Evolutionary conservation across 2,888 invertebrate species (phyloP).

Genomic region (Ceramica pisi): DNA sequence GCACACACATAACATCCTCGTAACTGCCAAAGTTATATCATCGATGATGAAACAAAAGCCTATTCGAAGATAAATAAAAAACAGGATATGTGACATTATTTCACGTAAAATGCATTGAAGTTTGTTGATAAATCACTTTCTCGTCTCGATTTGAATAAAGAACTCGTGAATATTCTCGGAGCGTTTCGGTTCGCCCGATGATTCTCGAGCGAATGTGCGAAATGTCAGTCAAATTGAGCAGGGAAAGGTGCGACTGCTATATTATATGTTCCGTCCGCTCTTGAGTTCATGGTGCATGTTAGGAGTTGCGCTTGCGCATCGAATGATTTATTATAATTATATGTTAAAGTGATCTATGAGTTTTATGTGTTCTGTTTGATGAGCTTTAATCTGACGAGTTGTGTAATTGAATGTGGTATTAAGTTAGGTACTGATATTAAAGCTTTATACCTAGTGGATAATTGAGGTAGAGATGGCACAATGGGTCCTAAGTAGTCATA

Average conservation of each 20-base stretch:
- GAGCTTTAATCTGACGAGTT: background rate
- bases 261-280: constrained; percentile 11
- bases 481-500: background rate
- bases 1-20: constrained; percentile 42
- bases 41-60: constrained; percentile 62
- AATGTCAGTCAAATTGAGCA: constrained; percentile 58
- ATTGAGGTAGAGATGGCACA: background rate
- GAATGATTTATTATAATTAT: constrained; percentile 46
- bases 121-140: constrained; percentile 79
- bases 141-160: constrained; percentile 82
- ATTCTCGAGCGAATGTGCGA: constrained; percentile 66
- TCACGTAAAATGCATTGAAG: constrained; percentile 59
- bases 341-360: constrained; percentile 3
- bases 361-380: constrained; percentile 10
- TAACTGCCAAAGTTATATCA: constrained; percentile 60
- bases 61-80: constrained; percentile 66
- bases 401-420: constrained; percentile 27
- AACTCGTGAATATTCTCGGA: constrained; percentile 75
- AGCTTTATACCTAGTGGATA: background rate
- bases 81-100: constrained; percentile 66
- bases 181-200: constrained; percentile 69
- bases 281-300: constrained; percentile 31
- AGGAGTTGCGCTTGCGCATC: constrained; percentile 8
- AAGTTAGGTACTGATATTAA: background rate
- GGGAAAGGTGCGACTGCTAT: constrained; percentile 56